phyloP scores from a whole-genome alignment of 2,797 vertebrate genomes.

The Hyperoplus lanceolatus region DNA sequence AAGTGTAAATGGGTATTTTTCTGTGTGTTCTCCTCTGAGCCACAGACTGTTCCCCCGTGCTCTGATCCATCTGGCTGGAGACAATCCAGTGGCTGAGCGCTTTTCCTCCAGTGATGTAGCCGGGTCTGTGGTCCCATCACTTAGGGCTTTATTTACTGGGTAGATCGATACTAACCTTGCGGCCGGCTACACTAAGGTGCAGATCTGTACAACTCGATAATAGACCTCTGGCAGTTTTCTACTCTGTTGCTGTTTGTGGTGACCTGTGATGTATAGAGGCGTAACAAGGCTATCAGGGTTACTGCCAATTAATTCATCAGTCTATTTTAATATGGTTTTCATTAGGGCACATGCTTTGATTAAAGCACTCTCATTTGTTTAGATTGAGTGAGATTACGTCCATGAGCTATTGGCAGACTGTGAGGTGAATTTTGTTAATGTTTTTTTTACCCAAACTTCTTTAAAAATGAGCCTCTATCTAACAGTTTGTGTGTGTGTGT shows the following conservation, averaged over 20 bases:
- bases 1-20: conserved; percentile 50
- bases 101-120: conserved; percentile 64
- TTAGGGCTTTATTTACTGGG: conserved; percentile 71
- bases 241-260: conserved; percentile 44
- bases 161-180: conserved; percentile 78
- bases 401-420: conserved; percentile 5
- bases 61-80: conserved; percentile 80
- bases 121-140: conserved; percentile 75
- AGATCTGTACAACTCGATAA: conserved; percentile 57
- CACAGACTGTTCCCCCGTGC: conserved; percentile 63
- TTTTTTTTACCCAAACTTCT: neutral
- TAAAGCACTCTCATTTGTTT: conserved; percentile 59
- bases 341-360: conserved; percentile 43
- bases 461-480: too few species aligned
- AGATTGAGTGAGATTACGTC: conserved; percentile 42
- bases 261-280: conserved; percentile 56
- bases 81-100: conserved; percentile 67
- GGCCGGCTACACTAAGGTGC: conserved; percentile 60
- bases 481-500: neutral
- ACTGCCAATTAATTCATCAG: conserved; percentile 69
- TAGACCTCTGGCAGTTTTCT: conserved; percentile 52
- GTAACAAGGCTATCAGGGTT: conserved; percentile 52
- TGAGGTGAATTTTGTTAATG: conserved; percentile 11
- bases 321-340: conserved; percentile 62
- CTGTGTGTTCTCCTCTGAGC: conserved; percentile 54